Conservation (phyloP, 2,113 vertebrate genomes). For the Phalacrocorax pelagicus region DNA sequence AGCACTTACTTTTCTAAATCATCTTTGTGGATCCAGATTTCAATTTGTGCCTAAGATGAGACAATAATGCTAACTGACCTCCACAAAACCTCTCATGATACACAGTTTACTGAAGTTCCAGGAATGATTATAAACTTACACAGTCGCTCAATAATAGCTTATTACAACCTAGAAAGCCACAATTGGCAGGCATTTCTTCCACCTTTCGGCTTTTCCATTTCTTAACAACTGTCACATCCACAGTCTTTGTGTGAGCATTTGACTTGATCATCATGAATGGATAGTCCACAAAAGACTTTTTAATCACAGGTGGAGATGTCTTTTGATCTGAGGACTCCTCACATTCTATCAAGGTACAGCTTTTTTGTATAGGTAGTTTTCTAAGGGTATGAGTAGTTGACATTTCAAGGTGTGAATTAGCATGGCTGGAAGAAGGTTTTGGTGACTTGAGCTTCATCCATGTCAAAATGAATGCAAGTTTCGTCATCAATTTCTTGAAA, state of each 20-base stretch:
- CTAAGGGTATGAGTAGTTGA: conserved; percentile 29
- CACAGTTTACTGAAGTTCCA: background rate
- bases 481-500: conserved; percentile 71
- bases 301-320: conserved; percentile 31
- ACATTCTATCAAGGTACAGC: conserved; percentile 51
- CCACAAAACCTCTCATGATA: background rate
- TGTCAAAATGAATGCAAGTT: conserved; percentile 64
- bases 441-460: conserved; percentile 63
- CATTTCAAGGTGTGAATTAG: conserved; percentile 36
- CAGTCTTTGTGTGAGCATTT: conserved; percentile 36
- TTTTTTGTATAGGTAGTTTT: conserved; percentile 50
- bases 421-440: conserved; percentile 53
- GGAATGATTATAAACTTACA: conserved; percentile 43
- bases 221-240: conserved; percentile 41
- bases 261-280: conserved; percentile 17
- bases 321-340: conserved; percentile 39
- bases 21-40: background rate
- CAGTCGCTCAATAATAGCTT: conserved; percentile 1
- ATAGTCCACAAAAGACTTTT: conserved; percentile 52
- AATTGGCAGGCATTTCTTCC: conserved; percentile 28
- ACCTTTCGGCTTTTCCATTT: conserved; percentile 44
- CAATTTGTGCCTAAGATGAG: background rate
- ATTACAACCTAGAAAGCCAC: conserved; percentile 58
- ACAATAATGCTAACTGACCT: background rate
- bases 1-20: background rate